phyloP scores from a whole-genome alignment of 2,888 invertebrate species.

The Pocota personata region DNA sequence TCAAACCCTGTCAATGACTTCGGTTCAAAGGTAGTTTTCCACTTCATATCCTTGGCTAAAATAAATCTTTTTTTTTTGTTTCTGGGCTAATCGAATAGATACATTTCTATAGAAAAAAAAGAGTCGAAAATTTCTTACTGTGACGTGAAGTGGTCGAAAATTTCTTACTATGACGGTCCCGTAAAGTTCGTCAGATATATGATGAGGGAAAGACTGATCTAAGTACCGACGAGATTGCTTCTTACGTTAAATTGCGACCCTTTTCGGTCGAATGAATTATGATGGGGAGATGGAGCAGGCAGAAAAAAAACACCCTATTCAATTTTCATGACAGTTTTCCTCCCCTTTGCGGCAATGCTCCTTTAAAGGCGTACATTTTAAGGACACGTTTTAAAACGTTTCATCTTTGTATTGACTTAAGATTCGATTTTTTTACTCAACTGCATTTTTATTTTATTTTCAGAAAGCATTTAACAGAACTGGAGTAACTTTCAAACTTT shows the following conservation, averaged over 20 bases:
- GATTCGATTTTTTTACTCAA: background rate
- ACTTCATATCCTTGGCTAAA: constrained; percentile 28
- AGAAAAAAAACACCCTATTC: constrained; percentile 7
- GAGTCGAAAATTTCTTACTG: background rate
- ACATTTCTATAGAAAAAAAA: background rate
- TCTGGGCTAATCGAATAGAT: constrained; percentile 2
- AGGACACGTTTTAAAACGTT: background rate
- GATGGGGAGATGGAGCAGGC: background rate
- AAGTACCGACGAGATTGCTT: constrained; percentile 30
- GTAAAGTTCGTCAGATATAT: constrained; percentile 1
- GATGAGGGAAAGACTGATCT: background rate
- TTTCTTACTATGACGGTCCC: background rate
- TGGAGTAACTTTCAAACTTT: no score
- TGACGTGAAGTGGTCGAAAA: background rate
- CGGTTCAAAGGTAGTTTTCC: constrained; percentile 44
- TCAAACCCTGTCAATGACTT: constrained; percentile 1
- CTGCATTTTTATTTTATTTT: background rate
- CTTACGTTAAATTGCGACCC: constrained; percentile 46
- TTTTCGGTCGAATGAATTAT: constrained; percentile 48
- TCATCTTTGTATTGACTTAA: background rate
- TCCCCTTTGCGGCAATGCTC: background rate
- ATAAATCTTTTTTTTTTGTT: background rate
- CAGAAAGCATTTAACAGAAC: background rate
- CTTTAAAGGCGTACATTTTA: constrained; percentile 11
- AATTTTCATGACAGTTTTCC: constrained; percentile 43